phyloP scores from a whole-genome alignment of 2,113 vertebrate genomes.

The Gracilinanus agilis region DNA sequence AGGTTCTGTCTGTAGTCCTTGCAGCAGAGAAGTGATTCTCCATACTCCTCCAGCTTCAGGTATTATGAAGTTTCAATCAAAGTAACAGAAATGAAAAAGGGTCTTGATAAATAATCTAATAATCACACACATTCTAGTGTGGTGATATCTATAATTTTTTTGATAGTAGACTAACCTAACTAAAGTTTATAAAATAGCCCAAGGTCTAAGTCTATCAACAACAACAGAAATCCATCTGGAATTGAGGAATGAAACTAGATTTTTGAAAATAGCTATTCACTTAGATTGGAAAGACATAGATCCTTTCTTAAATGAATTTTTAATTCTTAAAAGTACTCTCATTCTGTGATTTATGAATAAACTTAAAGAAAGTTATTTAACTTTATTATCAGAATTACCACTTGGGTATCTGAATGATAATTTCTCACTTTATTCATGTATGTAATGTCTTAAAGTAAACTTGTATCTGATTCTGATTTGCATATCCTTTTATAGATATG shows the following conservation, averaged over 20 bases:
- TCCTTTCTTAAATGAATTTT: slow-evolving; percentile 8
- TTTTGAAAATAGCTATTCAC: slow-evolving; percentile 19
- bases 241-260: not conserved
- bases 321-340: not conserved
- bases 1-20: slow-evolving; percentile 90
- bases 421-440: not conserved
- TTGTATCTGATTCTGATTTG: slow-evolving; percentile 36
- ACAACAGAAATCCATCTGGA: not conserved
- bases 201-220: slow-evolving; percentile 14
- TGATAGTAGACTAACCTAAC: not conserved
- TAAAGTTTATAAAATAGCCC: slow-evolving; percentile 23
- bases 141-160: not conserved
- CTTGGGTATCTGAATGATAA: not conserved
- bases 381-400: not conserved
- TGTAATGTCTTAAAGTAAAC: not conserved
- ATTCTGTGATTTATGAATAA: not conserved
- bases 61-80: slow-evolving; percentile 68
- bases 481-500: not conserved
- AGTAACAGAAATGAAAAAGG: not conserved
- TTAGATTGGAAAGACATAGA: slow-evolving; percentile 11
- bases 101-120: not conserved
- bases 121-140: not conserved
- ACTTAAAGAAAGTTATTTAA: slow-evolving; percentile 1
- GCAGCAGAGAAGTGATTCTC: slow-evolving; percentile 91
- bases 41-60: slow-evolving; percentile 94